A percentile compares a stretch with the other conserved stretches of the same genome.
phyloP scores from a whole-genome alignment of 1,140 invertebrate species.

The Tachypleus tridentatus region DNA sequence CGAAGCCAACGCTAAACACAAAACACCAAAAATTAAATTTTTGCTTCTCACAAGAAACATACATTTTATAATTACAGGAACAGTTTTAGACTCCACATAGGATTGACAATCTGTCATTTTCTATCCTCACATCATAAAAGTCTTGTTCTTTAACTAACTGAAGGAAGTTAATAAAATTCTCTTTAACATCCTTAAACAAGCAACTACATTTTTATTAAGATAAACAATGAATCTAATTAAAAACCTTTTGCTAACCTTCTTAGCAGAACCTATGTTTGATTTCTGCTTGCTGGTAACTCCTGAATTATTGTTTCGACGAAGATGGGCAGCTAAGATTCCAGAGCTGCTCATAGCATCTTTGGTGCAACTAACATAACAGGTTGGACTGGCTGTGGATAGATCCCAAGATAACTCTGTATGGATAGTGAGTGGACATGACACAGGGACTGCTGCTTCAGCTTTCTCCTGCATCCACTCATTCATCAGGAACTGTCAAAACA shows the following conservation, averaged over 20 bases:
- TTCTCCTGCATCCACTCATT: slow-evolving; percentile 81
- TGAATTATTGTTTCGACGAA: slow-evolving; percentile 29
- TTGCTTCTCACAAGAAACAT: no score
- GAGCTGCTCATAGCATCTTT: slow-evolving; percentile 27
- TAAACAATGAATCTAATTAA: no score
- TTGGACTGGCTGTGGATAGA: slow-evolving; percentile 10
- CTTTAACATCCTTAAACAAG: no score
- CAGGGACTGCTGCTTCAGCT: slow-evolving; percentile 38
- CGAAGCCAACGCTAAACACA: slow-evolving; percentile 58
- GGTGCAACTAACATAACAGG: slow-evolving; percentile 33
- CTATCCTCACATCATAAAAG: no score
- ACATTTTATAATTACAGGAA: no score
- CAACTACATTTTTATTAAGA: no score
- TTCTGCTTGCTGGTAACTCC: slow-evolving; percentile 10
- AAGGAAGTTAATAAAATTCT: no score
- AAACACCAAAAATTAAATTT: not conserved
- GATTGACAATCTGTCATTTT: no score
- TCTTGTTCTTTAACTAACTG: no score
- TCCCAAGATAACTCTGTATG: slow-evolving; percentile 26
- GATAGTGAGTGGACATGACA: slow-evolving; percentile 20
- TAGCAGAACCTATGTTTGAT: slow-evolving; percentile 49
- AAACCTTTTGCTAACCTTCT: slow-evolving; percentile 46
- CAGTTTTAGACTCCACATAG: no score
- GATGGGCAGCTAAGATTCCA: slow-evolving; percentile 31
- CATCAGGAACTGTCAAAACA: slow-evolving; percentile 44